A percentile compares a stretch with the other conserved stretches of the same genome.
Evolutionary conservation across 2,113 vertebrate genomes (phyloP).

Genomic region (Thinocorus orbignyianus): DNA sequence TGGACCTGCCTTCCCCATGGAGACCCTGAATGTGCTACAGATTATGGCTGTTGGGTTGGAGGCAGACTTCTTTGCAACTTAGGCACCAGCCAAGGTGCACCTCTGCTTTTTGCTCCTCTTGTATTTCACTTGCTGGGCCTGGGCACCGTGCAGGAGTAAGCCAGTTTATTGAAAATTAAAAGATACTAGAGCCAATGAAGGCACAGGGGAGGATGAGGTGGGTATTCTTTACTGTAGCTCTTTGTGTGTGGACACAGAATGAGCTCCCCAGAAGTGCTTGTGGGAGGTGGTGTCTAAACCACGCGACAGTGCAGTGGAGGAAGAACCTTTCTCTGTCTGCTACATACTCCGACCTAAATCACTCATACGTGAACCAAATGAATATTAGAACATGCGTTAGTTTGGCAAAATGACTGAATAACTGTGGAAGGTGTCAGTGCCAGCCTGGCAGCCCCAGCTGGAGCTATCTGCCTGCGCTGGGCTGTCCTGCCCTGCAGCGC

Average conservation of each 20-base stretch:
- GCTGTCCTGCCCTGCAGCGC: neutral
- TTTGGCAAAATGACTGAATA: neutral
- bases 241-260: neutral
- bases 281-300: neutral
- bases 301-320: fast-evolving
- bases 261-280: neutral
- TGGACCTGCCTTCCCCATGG: neutral
- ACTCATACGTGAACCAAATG: neutral
- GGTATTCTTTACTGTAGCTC: neutral
- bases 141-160: neutral
- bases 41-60: neutral
- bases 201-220: neutral
- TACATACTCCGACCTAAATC: neutral
- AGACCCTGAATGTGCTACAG: neutral
- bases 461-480: neutral
- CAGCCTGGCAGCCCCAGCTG: neutral
- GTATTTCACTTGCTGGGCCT: neutral
- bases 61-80: neutral
- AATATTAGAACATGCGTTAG: neutral
- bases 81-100: neutral
- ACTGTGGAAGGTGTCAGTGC: neutral
- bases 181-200: neutral
- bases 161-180: neutral
- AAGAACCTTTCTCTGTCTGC: neutral
- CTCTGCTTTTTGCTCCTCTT: neutral